phyloP scores from a whole-genome alignment of 1,140 invertebrate genomes.

The Steinernema khuongi region DNA sequence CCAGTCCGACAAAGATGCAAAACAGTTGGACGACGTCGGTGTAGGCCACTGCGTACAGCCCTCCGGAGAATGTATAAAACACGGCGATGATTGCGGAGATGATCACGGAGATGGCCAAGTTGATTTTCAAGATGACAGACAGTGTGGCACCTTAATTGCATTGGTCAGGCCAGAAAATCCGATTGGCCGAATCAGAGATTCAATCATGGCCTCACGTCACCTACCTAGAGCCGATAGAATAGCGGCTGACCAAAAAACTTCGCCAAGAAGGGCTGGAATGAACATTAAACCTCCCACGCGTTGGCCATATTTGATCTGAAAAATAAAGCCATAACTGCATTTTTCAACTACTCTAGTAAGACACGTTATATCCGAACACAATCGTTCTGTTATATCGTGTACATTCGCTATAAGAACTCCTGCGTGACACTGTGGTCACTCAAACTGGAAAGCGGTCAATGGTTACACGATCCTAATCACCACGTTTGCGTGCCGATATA shows the following conservation, averaged over 20 bases:
- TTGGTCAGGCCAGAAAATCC: neutral
- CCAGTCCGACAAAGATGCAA: slow-evolving; percentile 92
- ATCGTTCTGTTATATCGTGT: no score
- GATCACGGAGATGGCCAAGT: slow-evolving; percentile 83
- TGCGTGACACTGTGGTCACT: no score
- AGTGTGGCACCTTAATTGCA: slow-evolving; percentile 74
- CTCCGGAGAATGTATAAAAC: slow-evolving; percentile 93
- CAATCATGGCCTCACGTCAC: slow-evolving; percentile 14
- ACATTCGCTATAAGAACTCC: neutral
- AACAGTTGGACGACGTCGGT: slow-evolving; percentile 97
- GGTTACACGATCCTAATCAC: no score
- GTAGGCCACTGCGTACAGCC: slow-evolving; percentile 93
- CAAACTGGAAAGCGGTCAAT: no score
- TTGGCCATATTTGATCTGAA: slow-evolving; percentile 79
- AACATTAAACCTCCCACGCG: slow-evolving; percentile 93
- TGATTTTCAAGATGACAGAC: slow-evolving; percentile 90
- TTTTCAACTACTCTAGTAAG: slow-evolving; percentile 17
- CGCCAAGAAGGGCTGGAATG: slow-evolving; percentile 88
- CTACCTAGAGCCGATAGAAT: slow-evolving; percentile 85
- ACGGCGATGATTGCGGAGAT: slow-evolving; percentile 90
- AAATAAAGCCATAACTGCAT: neutral
- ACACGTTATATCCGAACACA: no score
- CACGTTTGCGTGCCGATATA: no score
- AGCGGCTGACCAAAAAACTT: slow-evolving; percentile 94
- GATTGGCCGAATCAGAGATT: neutral